Conservation (phyloP, 1,140 invertebrate genomes). For the Atta cephalotes region DNA sequence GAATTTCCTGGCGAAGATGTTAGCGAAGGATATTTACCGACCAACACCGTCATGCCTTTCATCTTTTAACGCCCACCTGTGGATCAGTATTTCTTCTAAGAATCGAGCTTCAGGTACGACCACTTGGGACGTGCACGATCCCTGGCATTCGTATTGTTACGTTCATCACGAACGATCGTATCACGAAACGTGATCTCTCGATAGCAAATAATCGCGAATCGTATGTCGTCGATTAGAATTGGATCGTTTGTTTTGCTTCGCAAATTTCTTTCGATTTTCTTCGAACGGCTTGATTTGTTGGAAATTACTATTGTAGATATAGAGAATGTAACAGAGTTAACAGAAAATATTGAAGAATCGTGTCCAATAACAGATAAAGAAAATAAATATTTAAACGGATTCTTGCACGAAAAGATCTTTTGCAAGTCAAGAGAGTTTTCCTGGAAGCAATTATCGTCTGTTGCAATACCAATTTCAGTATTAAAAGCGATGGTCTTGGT, state of each 20-base stretch:
- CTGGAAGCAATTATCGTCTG: conserved; percentile 35
- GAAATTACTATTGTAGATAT: not conserved
- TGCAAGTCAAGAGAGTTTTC: not conserved
- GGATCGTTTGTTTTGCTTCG: not conserved
- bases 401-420: conserved; percentile 14
- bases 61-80: conserved; percentile 64
- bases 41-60: conserved; percentile 34
- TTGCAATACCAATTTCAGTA: conserved; percentile 19
- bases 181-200: conserved; percentile 36
- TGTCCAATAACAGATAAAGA: conserved; percentile 36
- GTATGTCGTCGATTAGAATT: not conserved
- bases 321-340: not conserved
- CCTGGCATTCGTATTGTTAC: conserved; percentile 10
- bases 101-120: conserved; percentile 28
- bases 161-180: conserved; percentile 37
- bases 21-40: conserved; percentile 22
- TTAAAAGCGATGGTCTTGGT: conserved; percentile 18
- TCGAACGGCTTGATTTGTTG: not conserved
- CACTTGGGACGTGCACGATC: conserved; percentile 21
- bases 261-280: conserved; percentile 2
- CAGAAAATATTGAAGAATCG: conserved; percentile 47
- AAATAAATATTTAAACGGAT: conserved; percentile 17
- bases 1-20: not conserved
- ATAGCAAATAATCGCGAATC: conserved; percentile 31
- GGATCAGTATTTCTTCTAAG: conserved; percentile 54